Evolutionary conservation across 2,888 invertebrate genomes (phyloP), one percentile per base, ranked within the genome.

Genomic region (Volucella inanis): DNA sequence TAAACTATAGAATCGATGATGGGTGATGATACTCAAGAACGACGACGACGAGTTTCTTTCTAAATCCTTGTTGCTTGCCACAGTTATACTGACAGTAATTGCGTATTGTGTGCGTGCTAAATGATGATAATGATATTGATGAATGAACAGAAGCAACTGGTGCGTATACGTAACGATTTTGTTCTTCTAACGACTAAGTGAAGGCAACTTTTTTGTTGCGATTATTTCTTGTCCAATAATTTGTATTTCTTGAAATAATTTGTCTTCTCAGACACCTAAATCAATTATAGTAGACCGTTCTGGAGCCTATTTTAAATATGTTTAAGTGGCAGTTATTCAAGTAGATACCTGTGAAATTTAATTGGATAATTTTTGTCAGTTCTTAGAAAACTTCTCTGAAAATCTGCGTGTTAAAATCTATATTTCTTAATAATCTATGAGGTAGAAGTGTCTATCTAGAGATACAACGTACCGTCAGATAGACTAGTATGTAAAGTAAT

Each of bases 81-180:
- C 31, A 31, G 31, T 6, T 31, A 6, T 31, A 31, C 31, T 31
- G 31, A 57, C 6, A 12, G 18, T 15, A 45, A 12, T 45, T 10
- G 14, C 31, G 22, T 11, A 10, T n/a, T 39, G 49, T 31, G 43
- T 52, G 38, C 12, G 38, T 47, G 14, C 11, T 64, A 38, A 57
- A 55, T 75, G 65, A 65, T 64, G 47, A 49, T 18, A 10, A 64
- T 54, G 31, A 50, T 11, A 45, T 38, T 49, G 22, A 67, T 67
- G 49, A 49, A 43, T 57, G 65, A 52, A 18, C 50, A 54, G 72
- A 11, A 78, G 78, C 79, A 79, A 72, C 79, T 79, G 79, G 79
- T 79, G 65, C 79, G 65, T 61, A 52, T 74, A 59, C 72, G 57
- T 79, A 72, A 78, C 64, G 47, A 71, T 64, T 77, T 77, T 77